These are phyloP conservation scores for Gobionotothen gibberifrons DNA, from an alignment of 2,797 vertebrate species.

Conservation along the genomic window DNA sequence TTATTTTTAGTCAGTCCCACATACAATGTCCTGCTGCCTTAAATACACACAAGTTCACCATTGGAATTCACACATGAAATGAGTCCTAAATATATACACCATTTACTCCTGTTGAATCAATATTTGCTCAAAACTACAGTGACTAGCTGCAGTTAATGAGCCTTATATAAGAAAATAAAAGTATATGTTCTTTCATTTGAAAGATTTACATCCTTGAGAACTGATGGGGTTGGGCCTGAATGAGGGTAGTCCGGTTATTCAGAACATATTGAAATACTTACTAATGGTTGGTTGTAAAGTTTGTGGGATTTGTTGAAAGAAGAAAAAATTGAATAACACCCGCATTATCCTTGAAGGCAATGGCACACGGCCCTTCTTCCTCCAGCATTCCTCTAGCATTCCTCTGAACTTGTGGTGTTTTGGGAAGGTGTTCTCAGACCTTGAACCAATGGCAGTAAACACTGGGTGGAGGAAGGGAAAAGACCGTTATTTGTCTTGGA, in stretches of 20 bases:
- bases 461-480: constrained; percentile 36
- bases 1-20: constrained; percentile 1
- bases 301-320: not conserved
- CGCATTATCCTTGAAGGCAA: not conserved
- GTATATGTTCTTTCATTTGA: not conserved
- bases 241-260: not conserved
- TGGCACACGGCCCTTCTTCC: not conserved
- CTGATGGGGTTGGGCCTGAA: not conserved
- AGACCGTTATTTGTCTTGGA: constrained; percentile 51
- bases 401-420: constrained; percentile 24
- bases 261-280: not conserved
- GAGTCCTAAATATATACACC: not conserved
- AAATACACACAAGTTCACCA: not conserved
- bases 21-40: rapidly evolving
- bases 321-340: not conserved
- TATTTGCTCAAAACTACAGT: not conserved
- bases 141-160: not conserved
- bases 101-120: not conserved
- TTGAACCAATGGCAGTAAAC: constrained; percentile 40
- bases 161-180: not conserved
- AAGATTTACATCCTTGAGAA: not conserved
- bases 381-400: constrained; percentile 28
- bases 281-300: not conserved
- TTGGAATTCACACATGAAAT: not conserved
- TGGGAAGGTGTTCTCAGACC: constrained; percentile 42